Conservation (phyloP, 2,797 vertebrate species). For the Rhabdophis nuchalis region DNA sequence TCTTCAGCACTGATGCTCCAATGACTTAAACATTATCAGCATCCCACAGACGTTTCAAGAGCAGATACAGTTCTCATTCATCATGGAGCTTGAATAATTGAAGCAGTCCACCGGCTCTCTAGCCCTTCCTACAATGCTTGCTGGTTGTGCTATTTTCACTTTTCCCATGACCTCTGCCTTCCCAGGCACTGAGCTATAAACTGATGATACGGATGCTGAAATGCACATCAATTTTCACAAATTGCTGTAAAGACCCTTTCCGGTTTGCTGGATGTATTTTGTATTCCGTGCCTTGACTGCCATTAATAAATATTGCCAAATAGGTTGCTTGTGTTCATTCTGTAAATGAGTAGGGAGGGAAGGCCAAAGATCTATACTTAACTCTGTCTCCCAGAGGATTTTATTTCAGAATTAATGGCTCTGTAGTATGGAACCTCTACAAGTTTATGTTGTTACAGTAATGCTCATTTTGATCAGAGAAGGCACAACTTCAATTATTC, state of each 20-base stretch:
- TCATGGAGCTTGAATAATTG: constrained; percentile 44
- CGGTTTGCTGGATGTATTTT: background rate
- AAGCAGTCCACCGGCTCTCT: constrained; percentile 25
- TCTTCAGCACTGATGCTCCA: constrained; percentile 35
- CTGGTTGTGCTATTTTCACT: constrained; percentile 34
- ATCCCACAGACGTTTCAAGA: constrained; percentile 42
- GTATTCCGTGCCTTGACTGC: background rate
- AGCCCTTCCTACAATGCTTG: constrained; percentile 24
- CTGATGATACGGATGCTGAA: constrained; percentile 23
- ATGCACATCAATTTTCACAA: constrained; percentile 27
- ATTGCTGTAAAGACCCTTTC: background rate
- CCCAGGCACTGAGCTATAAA: background rate
- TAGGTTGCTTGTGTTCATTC: background rate
- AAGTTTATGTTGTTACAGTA: background rate
- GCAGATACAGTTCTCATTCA: constrained; percentile 34
- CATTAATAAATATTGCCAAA: constrained; percentile 19
- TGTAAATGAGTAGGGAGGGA: too few species aligned
- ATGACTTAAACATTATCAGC: constrained; percentile 51
- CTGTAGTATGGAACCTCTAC: background rate
- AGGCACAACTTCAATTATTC: background rate
- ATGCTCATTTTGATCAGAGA: background rate
- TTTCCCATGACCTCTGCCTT: constrained; percentile 27
- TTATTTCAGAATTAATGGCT: constrained; percentile 4
- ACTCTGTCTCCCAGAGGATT: background rate
- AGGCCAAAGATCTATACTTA: background rate